Conservation (phyloP, 1,140 invertebrate genomes). For the Cheumatopsyche charites region DNA sequence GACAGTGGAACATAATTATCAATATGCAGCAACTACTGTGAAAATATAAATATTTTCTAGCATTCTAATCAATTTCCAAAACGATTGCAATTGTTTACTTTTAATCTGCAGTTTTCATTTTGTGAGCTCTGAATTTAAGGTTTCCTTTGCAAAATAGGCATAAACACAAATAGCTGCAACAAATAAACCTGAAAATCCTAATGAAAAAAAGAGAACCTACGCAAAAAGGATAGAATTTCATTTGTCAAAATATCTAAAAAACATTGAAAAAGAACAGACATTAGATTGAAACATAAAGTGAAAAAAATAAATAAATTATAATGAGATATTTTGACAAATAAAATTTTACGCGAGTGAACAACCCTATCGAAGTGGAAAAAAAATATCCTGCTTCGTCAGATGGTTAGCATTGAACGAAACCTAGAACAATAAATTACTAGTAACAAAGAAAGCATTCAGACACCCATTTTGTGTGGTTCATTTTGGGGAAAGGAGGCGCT, state of each 20-base stretch:
- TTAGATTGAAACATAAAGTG: background rate
- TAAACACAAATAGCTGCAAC: too few species aligned
- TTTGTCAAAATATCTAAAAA: constrained; percentile 4
- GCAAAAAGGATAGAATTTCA: constrained; percentile 11
- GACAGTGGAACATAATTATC: too few species aligned
- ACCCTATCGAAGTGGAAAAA: constrained; percentile 1
- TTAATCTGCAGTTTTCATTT: too few species aligned
- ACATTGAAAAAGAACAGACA: background rate
- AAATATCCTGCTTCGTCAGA: constrained; percentile 24
- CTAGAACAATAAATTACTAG: constrained; percentile 26
- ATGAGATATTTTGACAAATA: constrained; percentile 20
- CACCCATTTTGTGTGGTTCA: constrained; percentile 35
- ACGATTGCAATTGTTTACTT: too few species aligned
- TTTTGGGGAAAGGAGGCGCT: constrained; percentile 27
- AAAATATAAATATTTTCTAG: too few species aligned
- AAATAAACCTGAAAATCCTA: background rate
- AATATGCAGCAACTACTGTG: too few species aligned
- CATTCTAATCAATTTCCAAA: too few species aligned
- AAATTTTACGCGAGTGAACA: constrained; percentile 11
- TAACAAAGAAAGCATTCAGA: constrained; percentile 3
- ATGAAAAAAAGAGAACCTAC: constrained; percentile 3
- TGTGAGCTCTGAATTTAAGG: too few species aligned
- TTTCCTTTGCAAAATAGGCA: too few species aligned
- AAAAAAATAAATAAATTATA: background rate
- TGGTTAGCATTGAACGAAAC: constrained; percentile 26